These are phyloP conservation scores for Dendrolimus houi DNA, from an alignment of 2,888 invertebrate species.

Conservation along the genomic window DNA sequence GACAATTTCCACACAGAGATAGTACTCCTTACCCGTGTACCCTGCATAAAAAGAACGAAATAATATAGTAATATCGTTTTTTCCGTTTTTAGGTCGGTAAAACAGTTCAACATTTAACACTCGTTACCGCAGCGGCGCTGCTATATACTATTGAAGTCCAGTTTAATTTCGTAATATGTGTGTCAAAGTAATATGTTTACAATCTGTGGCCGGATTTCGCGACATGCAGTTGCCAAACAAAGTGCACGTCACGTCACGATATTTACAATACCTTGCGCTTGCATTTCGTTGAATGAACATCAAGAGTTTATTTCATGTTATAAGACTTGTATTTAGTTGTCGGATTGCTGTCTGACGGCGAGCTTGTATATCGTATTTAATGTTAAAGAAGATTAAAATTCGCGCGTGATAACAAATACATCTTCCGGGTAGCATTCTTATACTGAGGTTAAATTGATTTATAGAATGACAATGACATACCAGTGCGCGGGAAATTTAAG, in stretches of 20 bases:
- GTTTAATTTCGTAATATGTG: not conserved
- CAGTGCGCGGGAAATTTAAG: slow-evolving; percentile 54
- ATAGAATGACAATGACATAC: slow-evolving; percentile 51
- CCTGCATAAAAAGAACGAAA: too few species aligned
- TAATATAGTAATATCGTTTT: too few species aligned
- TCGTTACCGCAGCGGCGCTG: not conserved
- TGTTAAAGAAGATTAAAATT: slow-evolving; percentile 10
- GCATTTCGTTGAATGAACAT: slow-evolving; percentile 17
- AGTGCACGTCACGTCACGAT: slow-evolving; percentile 25
- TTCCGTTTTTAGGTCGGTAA: not conserved
- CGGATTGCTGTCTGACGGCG: not conserved
- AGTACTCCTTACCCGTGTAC: too few species aligned
- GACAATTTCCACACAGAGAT: too few species aligned
- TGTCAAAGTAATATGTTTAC: slow-evolving; percentile 3
- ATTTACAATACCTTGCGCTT: slow-evolving; percentile 21
- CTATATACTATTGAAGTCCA: not conserved
- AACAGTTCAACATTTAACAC: not conserved
- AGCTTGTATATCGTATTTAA: not conserved
- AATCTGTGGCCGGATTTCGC: slow-evolving; percentile 33
- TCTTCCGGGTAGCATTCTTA: slow-evolving; percentile 16
- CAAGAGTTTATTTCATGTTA: slow-evolving; percentile 1
- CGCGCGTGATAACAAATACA: slow-evolving; percentile 20
- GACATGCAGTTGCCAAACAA: slow-evolving; percentile 34
- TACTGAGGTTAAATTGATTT: slow-evolving; percentile 9
- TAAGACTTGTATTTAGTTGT: too few species aligned